Evolutionary conservation across 2,113 vertebrate species (phyloP), one percentile per base, ranked within the genome.

Genomic region (Pelusios castaneus): DNA sequence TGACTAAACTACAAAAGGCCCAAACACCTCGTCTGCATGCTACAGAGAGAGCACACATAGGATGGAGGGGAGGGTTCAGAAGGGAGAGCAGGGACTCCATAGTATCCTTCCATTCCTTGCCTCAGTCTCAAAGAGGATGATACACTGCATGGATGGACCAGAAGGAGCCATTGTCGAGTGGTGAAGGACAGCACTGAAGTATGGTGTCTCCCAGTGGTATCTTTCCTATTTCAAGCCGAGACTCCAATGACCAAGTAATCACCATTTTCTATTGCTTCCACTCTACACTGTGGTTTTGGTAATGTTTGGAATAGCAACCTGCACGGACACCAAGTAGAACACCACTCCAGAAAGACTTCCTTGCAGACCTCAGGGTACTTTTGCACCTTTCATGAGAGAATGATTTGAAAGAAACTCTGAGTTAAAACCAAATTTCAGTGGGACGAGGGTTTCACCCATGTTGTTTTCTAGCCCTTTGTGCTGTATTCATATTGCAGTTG

Each of bases 291-390:
- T 1, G 13, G 34, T 89, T 84, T 14, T 8, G 41, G 43, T 75
- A 34, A 75, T 86, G 6, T 55, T 78, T 86, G 76, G 9, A 94
- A 9, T 45, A 3, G 1, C 24, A 79, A 2, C 38, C 1, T 27
- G 0, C 38, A 63, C 73, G 2, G 11, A 75, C 41, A 38, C 38
- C n/a, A 43, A 41, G 41, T 2, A 38, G 2, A 8, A 70, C 8
- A 22, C 27, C 9, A 80, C 88, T 67, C 78, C 16, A 43, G 87
- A 60, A 89, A 4, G 3, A 31, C 80, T 93, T 92, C 77, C 7
- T 19, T 77, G 4, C 13, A 51, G 11, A 47, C 5, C 8, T 52
- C 6, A 0, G 1, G 27, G 9, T 41, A 25, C 29, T 49, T 29
- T 38, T 8, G 63, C 10, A 24, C 0, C 25, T 76, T 70, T 19